phyloP scores from a whole-genome alignment of 1,140 invertebrate genomes.

The Nixonia krombeini region DNA sequence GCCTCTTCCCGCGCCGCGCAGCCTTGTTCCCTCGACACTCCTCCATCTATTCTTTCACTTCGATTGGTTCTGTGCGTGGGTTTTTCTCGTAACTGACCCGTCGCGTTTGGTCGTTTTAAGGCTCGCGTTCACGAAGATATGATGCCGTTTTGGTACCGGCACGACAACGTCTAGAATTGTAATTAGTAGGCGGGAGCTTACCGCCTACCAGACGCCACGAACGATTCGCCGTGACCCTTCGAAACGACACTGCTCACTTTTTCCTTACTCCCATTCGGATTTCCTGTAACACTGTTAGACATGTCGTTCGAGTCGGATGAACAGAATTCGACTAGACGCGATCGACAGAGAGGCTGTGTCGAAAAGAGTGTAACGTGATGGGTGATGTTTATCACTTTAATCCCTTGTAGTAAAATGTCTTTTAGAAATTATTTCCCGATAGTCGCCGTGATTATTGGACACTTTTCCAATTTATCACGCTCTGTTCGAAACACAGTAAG shows the following conservation, averaged over 20 bases:
- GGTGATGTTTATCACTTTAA: no score
- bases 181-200: constrained; percentile 70
- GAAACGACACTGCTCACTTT: constrained; percentile 17
- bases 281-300: no score
- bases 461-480: no score
- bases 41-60: constrained; percentile 49
- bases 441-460: no score
- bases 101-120: constrained; percentile 31
- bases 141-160: constrained; percentile 43
- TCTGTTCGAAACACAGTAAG: no score
- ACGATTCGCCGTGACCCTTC: constrained; percentile 21
- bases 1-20: constrained; percentile 37
- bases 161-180: constrained; percentile 63
- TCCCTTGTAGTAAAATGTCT: no score
- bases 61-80: constrained; percentile 63
- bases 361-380: no score
- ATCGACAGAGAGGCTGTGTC: no score
- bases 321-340: no score
- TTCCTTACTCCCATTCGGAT: neutral
- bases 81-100: constrained; percentile 60
- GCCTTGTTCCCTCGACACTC: constrained; percentile 25
- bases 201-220: constrained; percentile 66
- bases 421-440: no score
- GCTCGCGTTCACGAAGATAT: constrained; percentile 26
- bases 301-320: no score